Conservation (phyloP, 2,888 invertebrate species). For the Hydropsyche betteni region DNA sequence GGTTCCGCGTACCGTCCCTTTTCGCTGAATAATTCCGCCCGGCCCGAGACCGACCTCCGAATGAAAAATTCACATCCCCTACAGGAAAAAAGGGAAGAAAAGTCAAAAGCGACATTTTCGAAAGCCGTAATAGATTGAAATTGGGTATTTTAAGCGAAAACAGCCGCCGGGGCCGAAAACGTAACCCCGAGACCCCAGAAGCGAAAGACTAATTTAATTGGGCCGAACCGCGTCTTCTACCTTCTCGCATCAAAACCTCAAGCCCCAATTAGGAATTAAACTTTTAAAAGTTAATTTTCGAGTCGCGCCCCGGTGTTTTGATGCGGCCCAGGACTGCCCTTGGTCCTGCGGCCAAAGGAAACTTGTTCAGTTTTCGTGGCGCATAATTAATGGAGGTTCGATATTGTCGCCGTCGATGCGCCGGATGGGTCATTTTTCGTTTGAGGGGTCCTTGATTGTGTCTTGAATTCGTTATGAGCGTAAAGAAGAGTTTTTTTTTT, state of each 20-base stretch:
- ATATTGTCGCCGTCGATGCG: no score
- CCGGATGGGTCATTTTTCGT: no score
- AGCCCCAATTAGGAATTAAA: slow-evolving; percentile 24
- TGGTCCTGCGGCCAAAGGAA: not conserved
- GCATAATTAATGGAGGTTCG: no score
- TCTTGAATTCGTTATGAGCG: no score
- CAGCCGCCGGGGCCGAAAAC: slow-evolving; percentile 9
- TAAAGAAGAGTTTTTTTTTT: no score
- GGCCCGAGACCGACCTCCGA: not conserved
- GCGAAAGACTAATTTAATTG: slow-evolving; percentile 24
- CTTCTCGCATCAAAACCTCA: slow-evolving; percentile 9
- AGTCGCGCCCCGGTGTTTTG: not conserved
- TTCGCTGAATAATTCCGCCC: no score
- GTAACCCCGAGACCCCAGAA: not conserved
- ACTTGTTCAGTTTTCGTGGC: no score
- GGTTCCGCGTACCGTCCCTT: no score
- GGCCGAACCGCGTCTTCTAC: slow-evolving; percentile 1
- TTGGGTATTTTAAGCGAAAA: slow-evolving; percentile 21
- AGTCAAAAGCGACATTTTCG: slow-evolving; percentile 24
- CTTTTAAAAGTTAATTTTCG: slow-evolving; percentile 30
- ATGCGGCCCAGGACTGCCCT: not conserved
- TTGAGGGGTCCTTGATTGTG: no score
- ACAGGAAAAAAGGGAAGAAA: not conserved
- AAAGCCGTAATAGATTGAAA: slow-evolving; percentile 21
- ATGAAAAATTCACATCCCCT: not conserved